phyloP scores from a whole-genome alignment of 1,140 invertebrate genomes.

The Drosophila watanabei region DNA sequence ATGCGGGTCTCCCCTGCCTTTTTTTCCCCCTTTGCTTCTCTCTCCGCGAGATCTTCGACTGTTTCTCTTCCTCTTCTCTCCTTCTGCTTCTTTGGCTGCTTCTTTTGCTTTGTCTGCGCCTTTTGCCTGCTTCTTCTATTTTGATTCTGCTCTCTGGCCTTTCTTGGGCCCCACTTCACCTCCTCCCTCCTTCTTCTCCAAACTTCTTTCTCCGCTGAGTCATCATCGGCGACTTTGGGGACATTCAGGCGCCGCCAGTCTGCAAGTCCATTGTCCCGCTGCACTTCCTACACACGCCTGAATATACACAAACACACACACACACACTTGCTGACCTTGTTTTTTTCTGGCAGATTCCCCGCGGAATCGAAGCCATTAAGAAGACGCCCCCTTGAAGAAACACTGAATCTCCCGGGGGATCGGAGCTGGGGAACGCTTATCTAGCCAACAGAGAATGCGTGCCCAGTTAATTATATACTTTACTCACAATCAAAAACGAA shows the following conservation, averaged over 20 bases:
- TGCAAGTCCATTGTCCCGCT: slow-evolving; percentile 16
- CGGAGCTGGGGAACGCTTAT: slow-evolving; percentile 16
- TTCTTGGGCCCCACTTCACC: neutral
- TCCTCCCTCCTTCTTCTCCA: neutral
- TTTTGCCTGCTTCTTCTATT: slow-evolving; percentile 61
- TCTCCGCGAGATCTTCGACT: slow-evolving; percentile 21
- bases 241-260: slow-evolving; percentile 38
- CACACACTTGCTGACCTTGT: slow-evolving; percentile 18
- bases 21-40: slow-evolving; percentile 18
- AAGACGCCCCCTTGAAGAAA: slow-evolving; percentile 64
- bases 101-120: slow-evolving; percentile 17
- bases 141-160: slow-evolving; percentile 68
- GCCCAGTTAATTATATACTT: slow-evolving; percentile 53
- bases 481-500: slow-evolving; percentile 82
- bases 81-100: slow-evolving; percentile 25
- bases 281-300: slow-evolving; percentile 18
- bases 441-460: slow-evolving; percentile 25
- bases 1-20: slow-evolving; percentile 32
- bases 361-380: slow-evolving; percentile 11
- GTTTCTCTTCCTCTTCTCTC: slow-evolving; percentile 19
- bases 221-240: slow-evolving; percentile 63
- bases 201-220: slow-evolving; percentile 48
- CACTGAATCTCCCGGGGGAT: slow-evolving; percentile 14
- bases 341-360: slow-evolving; percentile 15
- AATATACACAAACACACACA: slow-evolving; percentile 4